Evolutionary conservation across 2,797 vertebrate species (phyloP).

Genomic region (Masticophis lateralis): DNA sequence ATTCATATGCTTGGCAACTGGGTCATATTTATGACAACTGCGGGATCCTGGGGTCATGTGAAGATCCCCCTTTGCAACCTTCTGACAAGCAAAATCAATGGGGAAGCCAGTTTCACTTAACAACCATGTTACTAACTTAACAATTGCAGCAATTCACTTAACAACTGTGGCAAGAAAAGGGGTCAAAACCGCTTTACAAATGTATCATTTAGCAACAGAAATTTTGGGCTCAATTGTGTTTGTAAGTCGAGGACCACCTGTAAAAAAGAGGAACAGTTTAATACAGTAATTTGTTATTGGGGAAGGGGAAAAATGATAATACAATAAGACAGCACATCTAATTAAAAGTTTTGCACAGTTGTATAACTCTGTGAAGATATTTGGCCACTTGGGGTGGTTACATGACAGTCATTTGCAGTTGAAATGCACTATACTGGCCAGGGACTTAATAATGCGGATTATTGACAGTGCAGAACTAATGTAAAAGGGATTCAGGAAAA

Average conservation of each 20-base stretch:
- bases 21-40: neutral
- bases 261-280: neutral
- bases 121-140: neutral
- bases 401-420: conserved; percentile 14
- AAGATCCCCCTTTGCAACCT: neutral
- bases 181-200: neutral
- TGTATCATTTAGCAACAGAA: neutral
- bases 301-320: neutral
- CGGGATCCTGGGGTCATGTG: too few relatives aligned
- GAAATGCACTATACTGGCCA: accelerated
- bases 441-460: neutral
- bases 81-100: neutral
- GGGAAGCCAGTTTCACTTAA: neutral
- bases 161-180: neutral
- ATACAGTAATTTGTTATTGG: neutral
- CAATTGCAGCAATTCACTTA: neutral
- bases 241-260: neutral
- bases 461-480: conserved; percentile 27
- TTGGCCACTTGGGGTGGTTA: neutral
- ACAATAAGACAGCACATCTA: neutral
- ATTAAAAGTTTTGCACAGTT: neutral
- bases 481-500: neutral
- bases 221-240: neutral
- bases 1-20: neutral
- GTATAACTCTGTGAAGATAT: neutral